Percentiles rank a stretch among this genome's conserved stretches.
phyloP scores from a whole-genome alignment of 2,888 invertebrate genomes.

The Heteromyza rotundicornis region DNA sequence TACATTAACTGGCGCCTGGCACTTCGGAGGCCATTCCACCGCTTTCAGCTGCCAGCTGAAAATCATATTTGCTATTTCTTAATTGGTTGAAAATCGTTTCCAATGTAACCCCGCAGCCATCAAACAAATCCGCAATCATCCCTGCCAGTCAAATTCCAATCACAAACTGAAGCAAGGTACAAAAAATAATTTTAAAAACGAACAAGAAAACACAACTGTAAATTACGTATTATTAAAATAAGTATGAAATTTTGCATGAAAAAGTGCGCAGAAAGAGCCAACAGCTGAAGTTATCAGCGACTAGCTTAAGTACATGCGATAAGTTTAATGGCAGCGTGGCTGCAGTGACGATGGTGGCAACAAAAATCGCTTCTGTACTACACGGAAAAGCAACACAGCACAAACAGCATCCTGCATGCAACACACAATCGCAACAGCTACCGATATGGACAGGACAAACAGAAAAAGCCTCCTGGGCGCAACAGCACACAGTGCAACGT shows the following conservation, averaged over 20 bases:
- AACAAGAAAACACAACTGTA: too few relatives aligned
- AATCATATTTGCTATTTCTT: too few relatives aligned
- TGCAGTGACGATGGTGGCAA: not conserved
- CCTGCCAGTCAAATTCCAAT: not conserved
- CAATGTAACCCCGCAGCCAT: not conserved
- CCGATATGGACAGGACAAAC: too few relatives aligned
- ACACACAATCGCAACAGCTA: too few relatives aligned
- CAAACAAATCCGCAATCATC: not conserved
- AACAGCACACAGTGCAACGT: too few relatives aligned
- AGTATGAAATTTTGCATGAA: not conserved
- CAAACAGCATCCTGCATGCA: not conserved
- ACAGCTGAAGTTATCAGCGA: not conserved
- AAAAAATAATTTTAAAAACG: too few relatives aligned
- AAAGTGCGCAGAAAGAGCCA: not conserved
- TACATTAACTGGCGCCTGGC: too few relatives aligned
- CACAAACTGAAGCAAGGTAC: too few relatives aligned
- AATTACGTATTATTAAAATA: constrained; percentile 1
- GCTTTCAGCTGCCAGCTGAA: too few relatives aligned
- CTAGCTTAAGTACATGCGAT: not conserved
- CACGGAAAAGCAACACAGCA: not conserved
- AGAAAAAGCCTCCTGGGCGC: too few relatives aligned
- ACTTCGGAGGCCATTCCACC: too few relatives aligned
- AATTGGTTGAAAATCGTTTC: not conserved
- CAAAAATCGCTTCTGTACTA: not conserved
- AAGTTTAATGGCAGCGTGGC: too few relatives aligned